These are phyloP conservation scores for Prolemur simus DNA, from an alignment of 2,113 vertebrate genomes.

Conservation along the genomic window DNA sequence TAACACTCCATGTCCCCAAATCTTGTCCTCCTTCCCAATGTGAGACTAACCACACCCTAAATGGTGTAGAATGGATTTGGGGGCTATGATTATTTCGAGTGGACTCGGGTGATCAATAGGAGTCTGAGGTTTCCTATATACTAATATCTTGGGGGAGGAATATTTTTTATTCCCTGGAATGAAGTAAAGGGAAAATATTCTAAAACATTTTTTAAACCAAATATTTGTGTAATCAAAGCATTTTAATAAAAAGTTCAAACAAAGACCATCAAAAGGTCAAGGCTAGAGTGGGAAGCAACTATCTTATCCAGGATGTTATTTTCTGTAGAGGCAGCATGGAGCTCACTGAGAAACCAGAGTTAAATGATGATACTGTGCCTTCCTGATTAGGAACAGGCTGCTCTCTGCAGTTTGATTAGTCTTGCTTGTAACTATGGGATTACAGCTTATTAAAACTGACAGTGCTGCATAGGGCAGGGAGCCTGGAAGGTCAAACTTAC, in stretches of 20 bases:
- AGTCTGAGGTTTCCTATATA: background rate
- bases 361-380: slow-evolving; percentile 41
- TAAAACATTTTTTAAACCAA: slow-evolving; percentile 50
- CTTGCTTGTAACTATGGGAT: slow-evolving; percentile 44
- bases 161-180: slow-evolving; percentile 28
- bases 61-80: background rate
- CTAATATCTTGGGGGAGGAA: background rate
- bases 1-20: background rate
- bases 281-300: slow-evolving; percentile 3
- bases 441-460: slow-evolving; percentile 77
- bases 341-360: slow-evolving; percentile 48
- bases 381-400: slow-evolving; percentile 59
- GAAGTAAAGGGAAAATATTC: slow-evolving; percentile 21
- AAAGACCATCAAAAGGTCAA: slow-evolving; percentile 58
- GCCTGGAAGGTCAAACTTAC: slow-evolving; percentile 69
- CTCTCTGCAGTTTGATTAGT: slow-evolving; percentile 65
- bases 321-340: background rate
- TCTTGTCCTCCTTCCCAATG: background rate
- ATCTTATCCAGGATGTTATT: background rate
- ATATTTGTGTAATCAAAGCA: slow-evolving; percentile 52
- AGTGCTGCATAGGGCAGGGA: slow-evolving; percentile 66
- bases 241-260: slow-evolving; percentile 65
- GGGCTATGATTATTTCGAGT: background rate
- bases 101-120: background rate
- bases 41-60: background rate